Evolutionary conservation across 2,888 invertebrate genomes (phyloP), one percentile per base, ranked within the genome.

Genomic region (Hypomecis atomaria): DNA sequence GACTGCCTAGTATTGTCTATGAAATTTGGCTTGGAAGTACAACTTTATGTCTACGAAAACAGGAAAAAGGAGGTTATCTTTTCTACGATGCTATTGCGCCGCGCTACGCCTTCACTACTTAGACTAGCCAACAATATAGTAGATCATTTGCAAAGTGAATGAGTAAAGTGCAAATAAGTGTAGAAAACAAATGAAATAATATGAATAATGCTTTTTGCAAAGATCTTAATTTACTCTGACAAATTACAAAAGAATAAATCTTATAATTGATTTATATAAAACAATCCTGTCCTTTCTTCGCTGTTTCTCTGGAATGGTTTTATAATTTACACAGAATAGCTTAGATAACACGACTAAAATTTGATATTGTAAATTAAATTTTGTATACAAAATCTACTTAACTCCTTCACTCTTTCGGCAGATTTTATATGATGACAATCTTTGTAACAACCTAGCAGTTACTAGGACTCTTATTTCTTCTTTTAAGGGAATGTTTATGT

Each of bases 401-500:
- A 6, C 42, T 58, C 34, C 48, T 49, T 49, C 36, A 58, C 34
- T 58, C 40, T 58, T 57, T 6, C 37, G 48, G 11, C 40, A 57
- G 42, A 45, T 44, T 45, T 42, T 7, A 47, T 57, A 52, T 8
- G 52, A 36, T 50, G 23, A 42, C 37, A 40, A 44, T 42, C 54
- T 54, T n/a, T 54, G 34, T 59, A 59, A 40, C 45, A 42, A 56
- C 50, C 56, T 47, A 60, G 65, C 65, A 67, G 59, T 56, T 50
- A 63, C 49, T 68, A 49, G 59, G 59, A 44, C 59, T 44, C 56
- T 57, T 47, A 37, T 59, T 33, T 59, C 13, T 49, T 33, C 48
- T 37, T 49, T 9, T 59, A 71, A 66, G 64, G 67, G 65, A 65
- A 65, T 61, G 54, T 67, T 57, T 66, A 50, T 65, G 64, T 73